Percentiles rank a stretch among this genome's conserved stretches.
Conservation (phyloP, 2,113 vertebrate species). For the Aegotheles bennettii region DNA sequence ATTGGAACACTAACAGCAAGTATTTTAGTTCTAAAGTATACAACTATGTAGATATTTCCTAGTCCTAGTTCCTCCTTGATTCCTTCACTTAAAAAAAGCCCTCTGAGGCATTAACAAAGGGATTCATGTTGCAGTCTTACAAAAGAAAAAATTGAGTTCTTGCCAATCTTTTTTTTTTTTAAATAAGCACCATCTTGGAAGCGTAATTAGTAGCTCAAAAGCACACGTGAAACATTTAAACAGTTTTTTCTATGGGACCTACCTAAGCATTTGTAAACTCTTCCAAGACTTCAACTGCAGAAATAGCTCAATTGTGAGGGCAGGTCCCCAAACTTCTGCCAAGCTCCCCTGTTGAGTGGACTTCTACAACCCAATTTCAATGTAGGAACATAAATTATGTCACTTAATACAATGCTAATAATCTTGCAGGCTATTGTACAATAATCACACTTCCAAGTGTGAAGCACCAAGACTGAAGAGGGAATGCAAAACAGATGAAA, state of each 20-base stretch:
- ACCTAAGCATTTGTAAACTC: conserved; percentile 13
- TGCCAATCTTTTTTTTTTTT: neutral
- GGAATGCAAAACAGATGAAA: conserved; percentile 12
- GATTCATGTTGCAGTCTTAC: conserved; percentile 15
- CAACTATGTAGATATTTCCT: neutral
- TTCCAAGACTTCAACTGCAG: neutral
- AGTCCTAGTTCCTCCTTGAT: neutral
- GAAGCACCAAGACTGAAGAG: neutral
- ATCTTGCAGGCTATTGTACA: neutral
- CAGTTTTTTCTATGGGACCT: conserved; percentile 12
- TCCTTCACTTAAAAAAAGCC: neutral
- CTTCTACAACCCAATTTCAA: neutral
- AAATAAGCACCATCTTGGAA: conserved; percentile 25
- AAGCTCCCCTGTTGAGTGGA: neutral
- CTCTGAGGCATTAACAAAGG: conserved; percentile 23
- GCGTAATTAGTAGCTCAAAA: conserved; percentile 38
- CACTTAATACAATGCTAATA: conserved; percentile 1
- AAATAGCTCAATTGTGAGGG: neutral
- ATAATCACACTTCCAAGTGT: conserved; percentile 7
- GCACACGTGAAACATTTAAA: conserved; percentile 18
- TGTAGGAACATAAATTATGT: neutral
- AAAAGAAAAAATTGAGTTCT: conserved; percentile 1
- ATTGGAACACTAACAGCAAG: neutral
- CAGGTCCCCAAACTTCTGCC: neutral
- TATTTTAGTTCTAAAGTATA: neutral